Conservation (phyloP, 2,797 vertebrate species). For the Toxotes lorentzi region DNA sequence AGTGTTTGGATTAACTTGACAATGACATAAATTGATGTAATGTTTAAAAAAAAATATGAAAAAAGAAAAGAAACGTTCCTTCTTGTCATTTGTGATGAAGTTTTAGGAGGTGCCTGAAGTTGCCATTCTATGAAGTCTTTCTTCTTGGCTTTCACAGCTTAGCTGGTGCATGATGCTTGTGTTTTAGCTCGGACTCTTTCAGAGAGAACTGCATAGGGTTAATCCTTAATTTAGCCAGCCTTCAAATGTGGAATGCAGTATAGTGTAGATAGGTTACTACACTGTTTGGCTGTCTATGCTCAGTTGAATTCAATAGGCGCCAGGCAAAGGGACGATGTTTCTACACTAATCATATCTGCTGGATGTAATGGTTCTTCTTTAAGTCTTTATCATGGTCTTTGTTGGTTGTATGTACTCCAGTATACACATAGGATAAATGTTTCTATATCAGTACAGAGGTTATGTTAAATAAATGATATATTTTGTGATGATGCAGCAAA, state of each 20-base stretch:
- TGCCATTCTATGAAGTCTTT: slow-evolving; percentile 51
- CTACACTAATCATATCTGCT: slow-evolving; percentile 52
- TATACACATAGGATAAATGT: slow-evolving; percentile 56
- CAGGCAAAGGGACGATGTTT: slow-evolving; percentile 57
- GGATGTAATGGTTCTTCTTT: slow-evolving; percentile 61
- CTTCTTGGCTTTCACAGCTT: slow-evolving; percentile 64
- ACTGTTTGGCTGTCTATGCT: slow-evolving; percentile 62
- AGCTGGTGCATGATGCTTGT: slow-evolving; percentile 78
- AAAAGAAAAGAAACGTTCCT: slow-evolving; percentile 24
- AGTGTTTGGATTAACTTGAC: slow-evolving; percentile 59
- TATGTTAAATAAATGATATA: slow-evolving; percentile 49
- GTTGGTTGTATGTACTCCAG: slow-evolving; percentile 65
- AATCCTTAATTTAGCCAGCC: slow-evolving; percentile 58
- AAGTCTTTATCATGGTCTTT: slow-evolving; percentile 57
- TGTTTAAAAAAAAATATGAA: slow-evolving; percentile 14
- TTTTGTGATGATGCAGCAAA: slow-evolving; percentile 59
- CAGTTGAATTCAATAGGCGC: slow-evolving; percentile 51
- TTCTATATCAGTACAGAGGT: slow-evolving; percentile 62
- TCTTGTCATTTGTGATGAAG: slow-evolving; percentile 59
- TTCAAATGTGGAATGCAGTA: slow-evolving; percentile 63
- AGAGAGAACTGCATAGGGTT: slow-evolving; percentile 56
- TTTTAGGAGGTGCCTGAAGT: slow-evolving; percentile 68
- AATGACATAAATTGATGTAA: slow-evolving; percentile 55
- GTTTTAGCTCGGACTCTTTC: slow-evolving; percentile 69
- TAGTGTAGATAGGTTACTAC: slow-evolving; percentile 57